Base-by-base conservation (phyloP, 2,113 vertebrate species). In the Spermophilus dauricus region DNA sequence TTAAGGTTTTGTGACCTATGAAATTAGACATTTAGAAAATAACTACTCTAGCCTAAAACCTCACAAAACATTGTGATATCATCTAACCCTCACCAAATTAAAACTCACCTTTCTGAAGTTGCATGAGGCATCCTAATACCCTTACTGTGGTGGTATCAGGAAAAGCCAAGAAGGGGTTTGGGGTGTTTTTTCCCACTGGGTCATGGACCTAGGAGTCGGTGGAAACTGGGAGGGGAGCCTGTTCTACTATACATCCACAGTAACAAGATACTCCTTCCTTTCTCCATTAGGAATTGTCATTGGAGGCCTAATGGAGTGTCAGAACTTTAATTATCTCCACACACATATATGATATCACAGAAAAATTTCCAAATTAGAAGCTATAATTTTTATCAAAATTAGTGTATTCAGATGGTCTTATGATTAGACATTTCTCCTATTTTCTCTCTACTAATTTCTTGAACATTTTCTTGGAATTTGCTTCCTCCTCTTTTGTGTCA, bases 371-470 rank as follows among this genome's bases (percentile, higher is more conserved):
- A 45, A 87, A 82, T 8, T 37, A 37, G 37, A n/a, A n/a, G 16
- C 7, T 70, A 70, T n/a, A 56, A 26, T 88, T 93, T 91, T 14
- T 58, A 92, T 26, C 96, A 91, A 80, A 92, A 58, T 65, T 65
- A 28, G 7, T 37, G 7, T 78, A 32, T 65, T 85, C 63, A 89
- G 10, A 65, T 88, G 20, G 26, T 45, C 2, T 85, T 80, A 69
- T 51, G 30, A 32, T 78, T 73, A 95, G 32, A 77, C 82, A 72
- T 73, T 61, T 61, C 48, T 92, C 78, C 26, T 85, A 4, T 53
- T 89, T 97, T 90, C 73, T 95, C 28, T 88, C 65, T 86, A 53
- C 11, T 76, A 5, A 76, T 37, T 94, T 48, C 32, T 56, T 76
- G 5, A 81, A 53, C 10, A 30, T 9, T 75, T 34, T 32, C 51